These are phyloP conservation scores for Oncopodura yosiiana DNA, from an alignment of 1,140 invertebrate genomes.

Conservation along the genomic window DNA sequence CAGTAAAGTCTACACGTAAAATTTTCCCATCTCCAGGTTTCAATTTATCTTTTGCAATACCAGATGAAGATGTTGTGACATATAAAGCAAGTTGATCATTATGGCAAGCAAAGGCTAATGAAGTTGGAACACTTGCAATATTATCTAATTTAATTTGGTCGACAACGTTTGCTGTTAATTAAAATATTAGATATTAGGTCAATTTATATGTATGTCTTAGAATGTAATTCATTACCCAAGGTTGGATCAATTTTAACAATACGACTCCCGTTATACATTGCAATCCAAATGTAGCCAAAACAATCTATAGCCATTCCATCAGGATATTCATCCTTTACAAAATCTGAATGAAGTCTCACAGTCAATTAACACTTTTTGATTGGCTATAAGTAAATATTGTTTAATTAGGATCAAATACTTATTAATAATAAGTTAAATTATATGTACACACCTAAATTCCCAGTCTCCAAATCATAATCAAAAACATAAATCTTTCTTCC, in stretches of 20 bases:
- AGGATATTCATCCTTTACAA: constrained; percentile 8
- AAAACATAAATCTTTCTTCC: constrained; percentile 21
- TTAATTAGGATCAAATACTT: too few species aligned
- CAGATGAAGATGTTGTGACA: constrained; percentile 15
- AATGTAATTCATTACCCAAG: too few species aligned
- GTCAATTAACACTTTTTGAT: constrained; percentile 15
- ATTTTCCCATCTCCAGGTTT: constrained; percentile 25
- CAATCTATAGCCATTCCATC: constrained; percentile 24
- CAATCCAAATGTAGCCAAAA: constrained; percentile 19
- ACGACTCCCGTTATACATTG: constrained; percentile 10
- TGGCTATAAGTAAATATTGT: constrained; percentile 12
- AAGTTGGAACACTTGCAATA: constrained; percentile 10
- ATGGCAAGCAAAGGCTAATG: constrained; percentile 10
- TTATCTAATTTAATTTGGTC: constrained; percentile 3
- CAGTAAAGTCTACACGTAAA: constrained; percentile 4
- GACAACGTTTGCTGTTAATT: constrained; percentile 15
- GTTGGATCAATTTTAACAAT: constrained; percentile 17
- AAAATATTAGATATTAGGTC: too few species aligned
- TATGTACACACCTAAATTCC: constrained; percentile 8
- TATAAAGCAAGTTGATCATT: constrained; percentile 10
- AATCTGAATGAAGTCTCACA: constrained; percentile 1
- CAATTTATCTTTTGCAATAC: constrained; percentile 3
- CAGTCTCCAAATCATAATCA: constrained; percentile 18
- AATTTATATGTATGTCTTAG: too few species aligned
- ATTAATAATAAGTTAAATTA: not conserved